Evolutionary conservation across 2,888 invertebrate genomes (phyloP), one percentile per base, ranked within the genome.

Genomic region (Bombyx huttoni): DNA sequence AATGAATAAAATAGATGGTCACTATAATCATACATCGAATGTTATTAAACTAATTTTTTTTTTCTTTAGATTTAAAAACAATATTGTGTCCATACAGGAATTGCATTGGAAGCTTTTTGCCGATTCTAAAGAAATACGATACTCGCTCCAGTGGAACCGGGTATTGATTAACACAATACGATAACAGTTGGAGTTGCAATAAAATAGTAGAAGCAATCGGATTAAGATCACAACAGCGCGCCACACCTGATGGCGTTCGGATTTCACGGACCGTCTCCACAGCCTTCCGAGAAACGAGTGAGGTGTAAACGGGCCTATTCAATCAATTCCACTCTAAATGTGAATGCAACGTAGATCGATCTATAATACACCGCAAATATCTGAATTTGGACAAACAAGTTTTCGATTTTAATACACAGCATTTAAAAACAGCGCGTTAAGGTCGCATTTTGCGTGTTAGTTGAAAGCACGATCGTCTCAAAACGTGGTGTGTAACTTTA

Each of bases 261-360:
- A 75, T 82, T 77, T 77, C 73, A 78, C 62, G 65, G 68, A 58
- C 61, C 46, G 56, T 57, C 46, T 47, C n/a, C 47, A 59, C 55
- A 66, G 62, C 77, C 75, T 84, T 83, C 84, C 67, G 45, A 70
- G 83, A 85, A 80, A 57, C 63, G 56, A 49, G 58, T 57, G 60
- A 78, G 79, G 78, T 80, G 80, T 75, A 78, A 81, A 78, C 69
- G 74, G 72, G 62, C 70, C 70, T 71, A 76, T 78, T 72, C 63
- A 73, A 75, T 70, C 59, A 63, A 71, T 70, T 70, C 67, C 61
- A 70, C 60, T 61, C 52, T 67, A 67, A 63, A 68, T 63, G 60
- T 71, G 65, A 75, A 77, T 73, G 61, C 68, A 68, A 64, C 63
- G 69, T 66, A 78, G 75, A 84, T 82, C 68, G 72, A 81, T 78